Evolutionary conservation across 35 echinoderm and acorn worm genomes (phyloP).

Genomic region (Antedon bifida): DNA sequence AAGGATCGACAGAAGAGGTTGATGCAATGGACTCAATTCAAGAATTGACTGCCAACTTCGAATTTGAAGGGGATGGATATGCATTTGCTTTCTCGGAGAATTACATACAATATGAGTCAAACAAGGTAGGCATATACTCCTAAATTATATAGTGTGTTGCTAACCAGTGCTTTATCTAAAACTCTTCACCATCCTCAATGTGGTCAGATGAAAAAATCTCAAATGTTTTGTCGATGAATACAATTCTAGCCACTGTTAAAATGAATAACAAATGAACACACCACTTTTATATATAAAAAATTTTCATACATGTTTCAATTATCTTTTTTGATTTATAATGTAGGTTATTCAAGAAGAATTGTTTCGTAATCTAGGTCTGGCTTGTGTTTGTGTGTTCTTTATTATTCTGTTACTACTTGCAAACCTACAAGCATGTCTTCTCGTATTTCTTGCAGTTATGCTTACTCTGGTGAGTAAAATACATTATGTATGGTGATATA

Average conservation of each 20-base stretch:
- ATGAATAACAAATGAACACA: no score
- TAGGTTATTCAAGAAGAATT: constrained; percentile 23
- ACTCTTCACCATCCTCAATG: no score
- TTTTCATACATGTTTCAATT: no score
- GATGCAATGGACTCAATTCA: constrained; percentile 1
- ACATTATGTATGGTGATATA: no score
- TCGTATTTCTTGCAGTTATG: constrained; percentile 9
- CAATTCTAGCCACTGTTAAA: no score
- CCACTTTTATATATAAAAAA: no score
- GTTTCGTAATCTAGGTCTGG: constrained; percentile 16
- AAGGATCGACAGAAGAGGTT: constrained; percentile 1
- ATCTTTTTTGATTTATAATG: background rate
- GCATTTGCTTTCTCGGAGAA: constrained; percentile 14
- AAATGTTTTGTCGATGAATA: no score
- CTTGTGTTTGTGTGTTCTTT: constrained; percentile 10
- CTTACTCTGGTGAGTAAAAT: constrained; percentile 23
- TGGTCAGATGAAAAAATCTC: no score
- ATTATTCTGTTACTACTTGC: constrained; percentile 3
- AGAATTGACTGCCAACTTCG: background rate
- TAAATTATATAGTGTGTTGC: background rate
- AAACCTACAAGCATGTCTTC: background rate
- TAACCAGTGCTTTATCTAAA: no score
- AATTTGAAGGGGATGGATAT: constrained; percentile 1
- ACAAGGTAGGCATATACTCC: constrained; percentile 1
- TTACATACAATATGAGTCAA: constrained; percentile 7